phyloP scores from a whole-genome alignment of 2,888 invertebrate species.

The Epinotia ramella region DNA sequence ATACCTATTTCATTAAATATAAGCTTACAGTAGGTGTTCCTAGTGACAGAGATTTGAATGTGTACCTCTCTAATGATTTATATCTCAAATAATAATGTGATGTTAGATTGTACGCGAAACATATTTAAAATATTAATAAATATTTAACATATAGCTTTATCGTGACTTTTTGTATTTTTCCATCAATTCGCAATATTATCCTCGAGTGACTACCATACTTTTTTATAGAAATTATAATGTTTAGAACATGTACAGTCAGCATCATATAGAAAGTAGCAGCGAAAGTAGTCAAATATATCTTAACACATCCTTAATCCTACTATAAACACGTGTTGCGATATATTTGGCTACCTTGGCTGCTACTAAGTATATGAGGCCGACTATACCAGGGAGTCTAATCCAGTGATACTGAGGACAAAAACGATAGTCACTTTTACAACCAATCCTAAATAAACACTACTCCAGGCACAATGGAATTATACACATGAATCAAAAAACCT shows the following conservation, averaged over 20 bases:
- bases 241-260: neutral
- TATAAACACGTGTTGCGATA: too few species aligned
- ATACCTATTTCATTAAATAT: conserved; percentile 11
- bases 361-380: too few species aligned
- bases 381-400: too few species aligned
- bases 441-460: too few species aligned
- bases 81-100: conserved; percentile 44
- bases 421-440: too few species aligned
- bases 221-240: neutral
- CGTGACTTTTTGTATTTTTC: conserved; percentile 8
- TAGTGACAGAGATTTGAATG: conserved; percentile 37
- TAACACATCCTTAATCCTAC: too few species aligned
- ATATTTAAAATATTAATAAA: conserved; percentile 42
- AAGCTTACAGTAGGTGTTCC: conserved; percentile 36
- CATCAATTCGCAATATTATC: neutral
- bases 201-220: neutral
- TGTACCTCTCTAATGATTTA: conserved; percentile 40
- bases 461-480: too few species aligned
- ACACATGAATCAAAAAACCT: too few species aligned
- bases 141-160: conserved; percentile 20
- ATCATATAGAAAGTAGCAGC: too few species aligned
- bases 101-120: conserved; percentile 41
- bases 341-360: too few species aligned
- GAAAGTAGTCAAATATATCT: too few species aligned
- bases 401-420: too few species aligned